Percentiles rank a stretch among this genome's conserved stretches.
These are phyloP conservation scores for Antennarius maculatus DNA, from an alignment of 2,797 vertebrate species.

Conservation along the genomic window DNA sequence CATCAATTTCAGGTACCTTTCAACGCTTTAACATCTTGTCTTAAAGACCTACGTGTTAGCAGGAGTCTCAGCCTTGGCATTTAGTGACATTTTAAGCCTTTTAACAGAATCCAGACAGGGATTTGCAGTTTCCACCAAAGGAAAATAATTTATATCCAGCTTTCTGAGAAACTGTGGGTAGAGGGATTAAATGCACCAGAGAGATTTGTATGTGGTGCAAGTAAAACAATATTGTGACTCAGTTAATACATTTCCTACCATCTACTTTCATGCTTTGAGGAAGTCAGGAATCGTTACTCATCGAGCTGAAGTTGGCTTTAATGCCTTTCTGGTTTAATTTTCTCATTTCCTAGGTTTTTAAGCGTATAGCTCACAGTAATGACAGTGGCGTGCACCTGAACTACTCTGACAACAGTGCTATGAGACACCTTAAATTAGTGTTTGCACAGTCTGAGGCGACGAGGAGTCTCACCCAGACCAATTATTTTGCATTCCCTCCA, in stretches of 20 bases:
- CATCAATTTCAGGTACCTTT: slow-evolving; percentile 85
- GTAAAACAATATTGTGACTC: slow-evolving; percentile 83
- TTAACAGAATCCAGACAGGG: slow-evolving; percentile 86
- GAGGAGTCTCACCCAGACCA: slow-evolving; percentile 46
- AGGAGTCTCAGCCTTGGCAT: slow-evolving; percentile 86
- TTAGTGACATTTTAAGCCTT: slow-evolving; percentile 90
- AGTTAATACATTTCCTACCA: slow-evolving; percentile 76
- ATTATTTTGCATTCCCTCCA: slow-evolving; percentile 53
- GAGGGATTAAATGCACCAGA: slow-evolving; percentile 82
- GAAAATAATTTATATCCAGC: slow-evolving; percentile 85
- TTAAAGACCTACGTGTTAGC: slow-evolving; percentile 82
- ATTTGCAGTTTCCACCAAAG: slow-evolving; percentile 83
- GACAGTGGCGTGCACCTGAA: slow-evolving; percentile 49
- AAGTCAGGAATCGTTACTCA: slow-evolving; percentile 71
- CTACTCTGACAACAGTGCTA: slow-evolving; percentile 23
- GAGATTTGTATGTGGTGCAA: slow-evolving; percentile 79
- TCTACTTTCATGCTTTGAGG: slow-evolving; percentile 69
- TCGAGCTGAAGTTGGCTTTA: slow-evolving; percentile 65
- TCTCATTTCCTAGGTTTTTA: slow-evolving; percentile 50
- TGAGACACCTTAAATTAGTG: slow-evolving; percentile 36
- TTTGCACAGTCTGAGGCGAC: slow-evolving; percentile 29
- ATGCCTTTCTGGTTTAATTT: slow-evolving; percentile 67
- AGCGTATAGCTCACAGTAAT: slow-evolving; percentile 43
- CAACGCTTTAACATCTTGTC: slow-evolving; percentile 83
- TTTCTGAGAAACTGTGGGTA: slow-evolving; percentile 82